A percentile compares a stretch with the other conserved stretches of the same genome.
Conservation (phyloP, 2,888 invertebrate species). For the Odontocolon sp. region DNA sequence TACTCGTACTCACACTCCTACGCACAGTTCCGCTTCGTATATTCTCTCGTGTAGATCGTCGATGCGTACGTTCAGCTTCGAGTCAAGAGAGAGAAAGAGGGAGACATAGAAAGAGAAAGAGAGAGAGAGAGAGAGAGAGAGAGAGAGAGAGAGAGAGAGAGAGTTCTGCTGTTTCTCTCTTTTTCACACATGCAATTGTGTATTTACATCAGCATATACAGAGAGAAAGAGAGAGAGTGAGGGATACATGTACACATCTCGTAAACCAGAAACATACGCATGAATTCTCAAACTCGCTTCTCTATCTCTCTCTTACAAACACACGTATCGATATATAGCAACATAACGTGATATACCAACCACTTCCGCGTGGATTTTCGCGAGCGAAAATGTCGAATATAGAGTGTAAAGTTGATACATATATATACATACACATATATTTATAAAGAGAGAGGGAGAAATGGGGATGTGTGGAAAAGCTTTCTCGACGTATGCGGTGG, state of each 20-base stretch:
- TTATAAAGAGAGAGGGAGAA: background rate
- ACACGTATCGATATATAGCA: slow-evolving; percentile 14
- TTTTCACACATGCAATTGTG: slow-evolving; percentile 48
- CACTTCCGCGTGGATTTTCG: slow-evolving; percentile 41
- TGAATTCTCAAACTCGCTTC: slow-evolving; percentile 44
- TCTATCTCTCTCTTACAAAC: background rate
- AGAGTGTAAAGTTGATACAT: background rate
- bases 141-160: too few species aligned
- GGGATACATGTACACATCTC: too few species aligned
- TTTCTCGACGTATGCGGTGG: slow-evolving; percentile 58
- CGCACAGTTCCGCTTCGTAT: slow-evolving; percentile 21
- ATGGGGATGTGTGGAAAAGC: slow-evolving; percentile 1
- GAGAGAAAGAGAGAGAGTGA: too few species aligned
- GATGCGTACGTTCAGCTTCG: slow-evolving; percentile 28
- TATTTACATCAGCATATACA: slow-evolving; percentile 48
- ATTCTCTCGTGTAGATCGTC: slow-evolving; percentile 32
- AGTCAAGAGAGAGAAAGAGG: slow-evolving; percentile 44
- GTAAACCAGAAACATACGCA: slow-evolving; percentile 57
- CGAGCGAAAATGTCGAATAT: slow-evolving; percentile 16
- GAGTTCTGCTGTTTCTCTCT: too few species aligned
- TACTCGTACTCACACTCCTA: background rate
- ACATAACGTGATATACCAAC: slow-evolving; percentile 46
- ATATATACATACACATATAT: background rate
- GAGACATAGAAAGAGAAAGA: too few species aligned
- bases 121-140: too few species aligned